Evolutionary conservation across 2,888 invertebrate genomes (phyloP).

Genomic region (Neoascia interrupta): DNA sequence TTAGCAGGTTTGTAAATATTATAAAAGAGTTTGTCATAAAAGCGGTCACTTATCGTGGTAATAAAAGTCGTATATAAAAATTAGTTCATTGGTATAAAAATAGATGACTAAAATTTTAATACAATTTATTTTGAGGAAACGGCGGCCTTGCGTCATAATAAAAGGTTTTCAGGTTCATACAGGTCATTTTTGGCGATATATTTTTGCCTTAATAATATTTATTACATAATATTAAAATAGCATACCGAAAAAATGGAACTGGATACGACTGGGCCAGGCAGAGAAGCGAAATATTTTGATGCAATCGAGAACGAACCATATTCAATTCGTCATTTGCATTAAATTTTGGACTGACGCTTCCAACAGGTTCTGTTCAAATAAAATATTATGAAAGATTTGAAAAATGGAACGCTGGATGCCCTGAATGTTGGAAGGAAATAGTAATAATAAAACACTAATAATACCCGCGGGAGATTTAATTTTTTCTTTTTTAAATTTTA

Average conservation of each 20-base stretch:
- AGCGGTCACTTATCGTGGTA: too few relatives aligned
- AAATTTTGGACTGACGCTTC: conserved; percentile 82
- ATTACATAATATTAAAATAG: too few relatives aligned
- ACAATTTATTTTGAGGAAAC: neutral
- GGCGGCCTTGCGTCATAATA: neutral
- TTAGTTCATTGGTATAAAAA: too few relatives aligned
- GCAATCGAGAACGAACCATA: conserved; percentile 80
- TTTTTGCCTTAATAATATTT: neutral
- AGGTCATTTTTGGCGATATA: too few relatives aligned
- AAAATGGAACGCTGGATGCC: neutral
- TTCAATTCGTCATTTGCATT: conserved; percentile 83
- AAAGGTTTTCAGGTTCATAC: too few relatives aligned
- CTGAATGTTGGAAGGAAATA: conserved; percentile 66
- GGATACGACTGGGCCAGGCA: conserved; percentile 88
- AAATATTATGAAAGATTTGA: neutral
- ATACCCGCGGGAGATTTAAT: too few relatives aligned
- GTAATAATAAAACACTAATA: too few relatives aligned
- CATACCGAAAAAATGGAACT: conserved; percentile 85
- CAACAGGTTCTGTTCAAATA: conserved; percentile 80
- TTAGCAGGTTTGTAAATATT: neutral
- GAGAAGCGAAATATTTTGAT: conserved; percentile 82
- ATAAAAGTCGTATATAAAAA: too few relatives aligned
- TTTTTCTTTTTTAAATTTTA: too few relatives aligned
- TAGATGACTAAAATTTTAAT: neutral
- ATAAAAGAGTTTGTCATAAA: too few relatives aligned